A percentile compares a stretch with the other conserved stretches of the same genome.
Conservation (phyloP, 2,797 vertebrate species). For the Chloroceryle inda region DNA sequence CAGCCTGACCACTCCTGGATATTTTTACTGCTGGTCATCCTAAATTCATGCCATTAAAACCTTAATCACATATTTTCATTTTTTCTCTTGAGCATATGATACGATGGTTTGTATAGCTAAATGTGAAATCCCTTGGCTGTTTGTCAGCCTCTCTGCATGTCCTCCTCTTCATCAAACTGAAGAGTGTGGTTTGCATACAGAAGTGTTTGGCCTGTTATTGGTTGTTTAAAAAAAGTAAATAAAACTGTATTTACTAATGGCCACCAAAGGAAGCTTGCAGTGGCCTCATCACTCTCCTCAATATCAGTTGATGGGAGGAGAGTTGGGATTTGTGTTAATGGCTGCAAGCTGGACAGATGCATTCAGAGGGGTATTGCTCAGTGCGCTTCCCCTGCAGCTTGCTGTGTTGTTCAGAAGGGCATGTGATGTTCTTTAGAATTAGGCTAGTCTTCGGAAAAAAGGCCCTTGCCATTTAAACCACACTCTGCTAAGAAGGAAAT, state of each 20-base stretch:
- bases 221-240: not conserved
- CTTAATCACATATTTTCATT: not conserved
- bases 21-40: not conserved
- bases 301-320: not conserved
- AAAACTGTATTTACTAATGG: not conserved
- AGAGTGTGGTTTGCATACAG: not conserved
- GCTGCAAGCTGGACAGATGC: not conserved
- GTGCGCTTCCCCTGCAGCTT: not conserved
- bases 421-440: conserved; percentile 15
- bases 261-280: not conserved
- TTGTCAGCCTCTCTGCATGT: not conserved
- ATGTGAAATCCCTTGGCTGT: not conserved
- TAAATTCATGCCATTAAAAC: conserved; percentile 11
- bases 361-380: conserved; percentile 21
- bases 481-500: conserved; percentile 3
- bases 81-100: not conserved
- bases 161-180: not conserved
- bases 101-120: not conserved
- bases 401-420: conserved; percentile 5
- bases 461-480: conserved; percentile 29
- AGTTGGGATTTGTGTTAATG: conserved; percentile 1
- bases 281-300: not conserved
- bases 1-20: not conserved
- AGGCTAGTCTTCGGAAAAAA: conserved; percentile 19
- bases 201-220: not conserved